These are phyloP conservation scores for Zaprionus davidi DNA, from an alignment of 1,140 invertebrate species.

Conservation along the genomic window DNA sequence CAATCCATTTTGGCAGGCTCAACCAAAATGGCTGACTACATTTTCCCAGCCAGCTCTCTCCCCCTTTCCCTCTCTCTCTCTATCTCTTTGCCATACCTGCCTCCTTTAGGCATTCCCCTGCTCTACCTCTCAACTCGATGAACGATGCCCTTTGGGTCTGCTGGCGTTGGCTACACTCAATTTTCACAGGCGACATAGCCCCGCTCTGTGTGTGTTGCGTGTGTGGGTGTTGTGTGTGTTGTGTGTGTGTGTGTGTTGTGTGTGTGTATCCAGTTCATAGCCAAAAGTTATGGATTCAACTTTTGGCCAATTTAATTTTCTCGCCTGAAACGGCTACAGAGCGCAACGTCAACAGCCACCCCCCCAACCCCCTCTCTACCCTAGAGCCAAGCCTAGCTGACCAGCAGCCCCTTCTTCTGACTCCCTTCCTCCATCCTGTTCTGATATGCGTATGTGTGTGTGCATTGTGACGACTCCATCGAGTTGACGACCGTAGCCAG, in stretches of 20 bases:
- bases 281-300: constrained; percentile 84
- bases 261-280: constrained; percentile 72
- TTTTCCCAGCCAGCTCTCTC: constrained; percentile 3
- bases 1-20: constrained; percentile 37
- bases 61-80: neutral
- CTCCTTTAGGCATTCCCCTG: neutral
- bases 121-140: constrained; percentile 19
- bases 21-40: constrained; percentile 66
- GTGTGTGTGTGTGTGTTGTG: constrained; percentile 16
- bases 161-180: constrained; percentile 67
- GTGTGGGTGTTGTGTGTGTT: constrained; percentile 11
- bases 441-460: constrained; percentile 15
- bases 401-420: neutral
- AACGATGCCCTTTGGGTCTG: constrained; percentile 46
- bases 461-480: neutral
- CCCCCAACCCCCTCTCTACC: neutral
- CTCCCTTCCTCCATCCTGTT: neutral
- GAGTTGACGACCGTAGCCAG: neutral
- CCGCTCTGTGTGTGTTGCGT: neutral
- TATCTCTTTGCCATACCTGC: neutral
- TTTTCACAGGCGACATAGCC: constrained; percentile 65
- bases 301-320: constrained; percentile 84
- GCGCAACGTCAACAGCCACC: constrained; percentile 53
- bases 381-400: constrained; percentile 25
- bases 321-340: constrained; percentile 81